These are phyloP conservation scores for Drosophila asahinai DNA, from an alignment of 1,140 invertebrate species.

Conservation along the genomic window DNA sequence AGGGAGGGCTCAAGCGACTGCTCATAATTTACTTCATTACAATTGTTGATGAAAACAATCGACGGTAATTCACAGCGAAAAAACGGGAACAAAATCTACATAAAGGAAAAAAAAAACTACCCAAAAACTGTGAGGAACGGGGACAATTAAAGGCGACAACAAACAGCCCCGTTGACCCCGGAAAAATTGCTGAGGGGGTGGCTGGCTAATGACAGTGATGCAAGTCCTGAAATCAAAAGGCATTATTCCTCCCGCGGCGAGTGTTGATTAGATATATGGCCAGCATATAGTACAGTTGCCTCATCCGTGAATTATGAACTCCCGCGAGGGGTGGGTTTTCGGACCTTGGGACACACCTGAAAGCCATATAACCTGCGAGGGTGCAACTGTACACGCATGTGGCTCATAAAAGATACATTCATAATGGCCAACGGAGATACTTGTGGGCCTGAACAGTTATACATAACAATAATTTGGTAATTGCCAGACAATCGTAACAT, in stretches of 20 bases:
- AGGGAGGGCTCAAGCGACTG: slow-evolving; percentile 36
- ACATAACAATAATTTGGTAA: slow-evolving; percentile 83
- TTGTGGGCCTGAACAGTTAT: slow-evolving; percentile 63
- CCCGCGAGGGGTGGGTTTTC: slow-evolving; percentile 44
- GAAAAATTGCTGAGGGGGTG: slow-evolving; percentile 47
- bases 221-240: slow-evolving; percentile 78
- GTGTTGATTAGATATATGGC: slow-evolving; percentile 65
- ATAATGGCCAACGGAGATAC: slow-evolving; percentile 71
- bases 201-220: slow-evolving; percentile 77
- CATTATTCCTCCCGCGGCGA: slow-evolving; percentile 55
- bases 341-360: slow-evolving; percentile 66
- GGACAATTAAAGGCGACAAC: slow-evolving; percentile 81
- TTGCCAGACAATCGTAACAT: slow-evolving; percentile 82
- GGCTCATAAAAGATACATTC: slow-evolving; percentile 74
- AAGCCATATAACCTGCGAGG: slow-evolving; percentile 73
- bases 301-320: slow-evolving; percentile 61
- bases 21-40: slow-evolving; percentile 82
- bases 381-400: slow-evolving; percentile 70
- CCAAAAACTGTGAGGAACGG: slow-evolving; percentile 53
- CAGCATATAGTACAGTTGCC: slow-evolving; percentile 62
- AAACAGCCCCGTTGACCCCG: slow-evolving; percentile 68
- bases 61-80: slow-evolving; percentile 66
- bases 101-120: slow-evolving; percentile 56
- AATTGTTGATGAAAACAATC: slow-evolving; percentile 83
- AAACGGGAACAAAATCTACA: slow-evolving; percentile 63